These are phyloP conservation scores for Neolamprologus sp. DNA, from an alignment of 2,113 vertebrate species.

Conservation along the genomic window DNA sequence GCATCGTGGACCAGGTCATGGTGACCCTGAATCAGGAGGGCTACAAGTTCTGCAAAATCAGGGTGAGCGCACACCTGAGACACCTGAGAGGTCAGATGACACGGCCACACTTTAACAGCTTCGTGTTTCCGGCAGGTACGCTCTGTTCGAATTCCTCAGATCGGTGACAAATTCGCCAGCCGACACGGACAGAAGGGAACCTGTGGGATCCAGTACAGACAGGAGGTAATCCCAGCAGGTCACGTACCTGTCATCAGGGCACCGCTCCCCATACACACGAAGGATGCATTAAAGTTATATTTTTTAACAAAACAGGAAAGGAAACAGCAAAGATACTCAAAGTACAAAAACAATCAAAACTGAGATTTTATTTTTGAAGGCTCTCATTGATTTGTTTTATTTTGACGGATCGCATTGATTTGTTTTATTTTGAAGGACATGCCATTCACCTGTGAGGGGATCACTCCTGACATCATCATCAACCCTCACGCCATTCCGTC, in stretches of 20 bases:
- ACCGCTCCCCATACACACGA: neutral
- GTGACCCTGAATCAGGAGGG: constrained; percentile 98
- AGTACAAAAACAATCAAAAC: neutral
- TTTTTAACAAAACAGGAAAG: neutral
- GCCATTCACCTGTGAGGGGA: constrained; percentile 98
- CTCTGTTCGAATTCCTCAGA: constrained; percentile 96
- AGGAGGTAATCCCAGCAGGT: constrained; percentile 77
- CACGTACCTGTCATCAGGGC: neutral
- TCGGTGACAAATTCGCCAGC: constrained; percentile 98
- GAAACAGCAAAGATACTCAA: neutral
- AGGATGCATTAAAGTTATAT: neutral
- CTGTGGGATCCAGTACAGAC: constrained; percentile 97
- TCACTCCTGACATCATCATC: constrained; percentile 98
- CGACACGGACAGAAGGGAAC: constrained; percentile 98
- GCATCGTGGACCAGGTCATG: constrained; percentile 99
- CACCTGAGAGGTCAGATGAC: neutral
- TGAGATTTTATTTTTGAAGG: neutral
- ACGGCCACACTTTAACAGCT: neutral
- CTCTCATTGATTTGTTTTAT: neutral
- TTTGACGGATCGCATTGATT: neutral
- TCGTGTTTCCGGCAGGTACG: constrained; percentile 75
- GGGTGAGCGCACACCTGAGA: constrained; percentile 70
- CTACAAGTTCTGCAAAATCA: constrained; percentile 99
- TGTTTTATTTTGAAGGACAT: constrained; percentile 79
- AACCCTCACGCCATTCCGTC: constrained; percentile 98